phyloP scores from a whole-genome alignment of 2,113 vertebrate species.

The Planiliza haematocheilus region DNA sequence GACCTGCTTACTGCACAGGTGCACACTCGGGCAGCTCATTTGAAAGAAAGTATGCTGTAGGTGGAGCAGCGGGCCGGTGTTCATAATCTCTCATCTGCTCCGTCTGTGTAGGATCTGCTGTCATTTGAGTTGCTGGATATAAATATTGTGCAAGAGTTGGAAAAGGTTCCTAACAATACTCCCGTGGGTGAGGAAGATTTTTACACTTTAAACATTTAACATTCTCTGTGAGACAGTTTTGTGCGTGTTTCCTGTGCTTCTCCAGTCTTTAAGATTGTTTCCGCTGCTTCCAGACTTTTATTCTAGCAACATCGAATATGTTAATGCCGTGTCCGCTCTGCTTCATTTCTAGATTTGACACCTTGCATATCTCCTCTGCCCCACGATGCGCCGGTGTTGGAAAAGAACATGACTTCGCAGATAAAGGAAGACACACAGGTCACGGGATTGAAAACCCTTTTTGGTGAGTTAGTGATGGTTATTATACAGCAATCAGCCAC shows the following conservation, averaged over 20 bases:
- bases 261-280: too few relatives aligned
- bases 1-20: slow-evolving; percentile 98
- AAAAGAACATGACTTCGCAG: slow-evolving; percentile 84
- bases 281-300: background rate
- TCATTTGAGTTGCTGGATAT: slow-evolving; percentile 98
- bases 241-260: too few relatives aligned
- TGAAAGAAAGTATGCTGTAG: background rate
- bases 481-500: too few relatives aligned
- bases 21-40: slow-evolving; percentile 5
- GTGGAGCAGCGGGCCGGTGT: background rate
- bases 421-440: slow-evolving; percentile 86
- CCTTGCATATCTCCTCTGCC: slow-evolving; percentile 93
- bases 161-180: slow-evolving; percentile 94
- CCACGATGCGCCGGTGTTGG: slow-evolving; percentile 85
- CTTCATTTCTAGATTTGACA: slow-evolving; percentile 88
- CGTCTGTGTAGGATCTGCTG: slow-evolving; percentile 86
- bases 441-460: slow-evolving; percentile 80
- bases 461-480: slow-evolving; percentile 82
- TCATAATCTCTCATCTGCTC: background rate
- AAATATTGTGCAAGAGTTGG: slow-evolving; percentile 96
- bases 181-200: slow-evolving; percentile 88
- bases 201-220: background rate
- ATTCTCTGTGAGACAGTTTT: background rate
- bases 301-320: background rate
- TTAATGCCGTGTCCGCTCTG: slow-evolving; percentile 21